phyloP scores from a whole-genome alignment of 2,113 vertebrate genomes.

The Alosa alosa region DNA sequence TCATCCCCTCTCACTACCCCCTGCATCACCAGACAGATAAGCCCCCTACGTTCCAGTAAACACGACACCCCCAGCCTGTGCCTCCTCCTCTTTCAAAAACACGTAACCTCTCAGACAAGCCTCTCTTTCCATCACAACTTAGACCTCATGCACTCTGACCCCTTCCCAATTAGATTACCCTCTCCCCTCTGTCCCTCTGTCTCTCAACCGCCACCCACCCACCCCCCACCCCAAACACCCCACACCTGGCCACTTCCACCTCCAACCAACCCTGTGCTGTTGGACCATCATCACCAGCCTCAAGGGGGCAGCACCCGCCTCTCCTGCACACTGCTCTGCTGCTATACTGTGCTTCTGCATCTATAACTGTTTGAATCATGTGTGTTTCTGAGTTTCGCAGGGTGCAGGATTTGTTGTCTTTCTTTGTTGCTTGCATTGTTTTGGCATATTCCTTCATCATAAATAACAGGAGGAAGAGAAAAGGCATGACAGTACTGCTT shows the following conservation, averaged over 20 bases:
- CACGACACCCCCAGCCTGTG: background rate
- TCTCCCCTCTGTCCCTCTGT: background rate
- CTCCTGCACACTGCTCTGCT: background rate
- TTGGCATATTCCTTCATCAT: background rate
- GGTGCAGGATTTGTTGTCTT: background rate
- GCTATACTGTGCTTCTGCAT: background rate
- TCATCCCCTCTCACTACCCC: background rate
- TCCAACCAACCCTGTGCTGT: background rate
- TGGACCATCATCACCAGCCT: background rate
- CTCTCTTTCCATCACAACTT: background rate
- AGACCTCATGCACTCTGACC: background rate
- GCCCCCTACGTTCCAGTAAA: background rate
- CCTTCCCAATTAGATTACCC: constrained; percentile 3
- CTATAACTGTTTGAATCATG: background rate
- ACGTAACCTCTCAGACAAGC: background rate
- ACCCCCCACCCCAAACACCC: background rate
- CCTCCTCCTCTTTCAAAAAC: background rate
- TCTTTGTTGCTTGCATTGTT: background rate
- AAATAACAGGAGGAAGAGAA: no score
- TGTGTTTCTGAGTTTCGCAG: background rate
- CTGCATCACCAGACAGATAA: background rate
- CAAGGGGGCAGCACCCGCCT: background rate
- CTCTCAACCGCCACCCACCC: constrained; percentile 11
- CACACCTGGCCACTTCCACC: background rate
- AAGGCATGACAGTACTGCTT: no score